Percentiles rank a stretch among this genome's conserved stretches.
These are phyloP conservation scores for Oplegnathus fasciatus DNA, from an alignment of 2,113 vertebrate species.

Conservation along the genomic window DNA sequence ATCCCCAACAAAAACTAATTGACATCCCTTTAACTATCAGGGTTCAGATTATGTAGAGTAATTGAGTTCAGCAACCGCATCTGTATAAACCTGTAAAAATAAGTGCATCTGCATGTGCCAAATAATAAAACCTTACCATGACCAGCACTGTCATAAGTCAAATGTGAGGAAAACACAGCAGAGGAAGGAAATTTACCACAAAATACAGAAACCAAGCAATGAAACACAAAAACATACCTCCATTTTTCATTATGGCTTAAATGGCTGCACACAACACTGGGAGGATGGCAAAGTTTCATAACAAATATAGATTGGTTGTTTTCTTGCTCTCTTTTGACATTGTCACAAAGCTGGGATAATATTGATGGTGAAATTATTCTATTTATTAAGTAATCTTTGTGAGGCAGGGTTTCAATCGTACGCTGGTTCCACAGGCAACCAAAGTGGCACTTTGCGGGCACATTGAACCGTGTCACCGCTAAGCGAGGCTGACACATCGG, in stretches of 20 bases:
- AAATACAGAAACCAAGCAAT: not conserved
- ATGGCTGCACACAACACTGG: conserved; percentile 50
- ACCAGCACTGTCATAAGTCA: not conserved
- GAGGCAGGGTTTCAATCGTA: conserved; percentile 54
- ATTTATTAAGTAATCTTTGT: conserved; percentile 80
- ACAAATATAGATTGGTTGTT: conserved; percentile 72
- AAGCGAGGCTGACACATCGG: conserved; percentile 80
- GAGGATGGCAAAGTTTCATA: conserved; percentile 66
- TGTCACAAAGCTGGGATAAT: conserved; percentile 73
- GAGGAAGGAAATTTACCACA: not conserved
- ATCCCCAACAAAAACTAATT: conserved; percentile 79
- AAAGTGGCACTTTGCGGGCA: conserved; percentile 71
- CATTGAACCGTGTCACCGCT: conserved; percentile 77
- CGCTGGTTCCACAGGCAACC: conserved; percentile 55
- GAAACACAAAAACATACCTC: conserved; percentile 44
- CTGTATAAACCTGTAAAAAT: conserved; percentile 27
- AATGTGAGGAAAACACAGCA: conserved; percentile 6
- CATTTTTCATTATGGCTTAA: conserved; percentile 65
- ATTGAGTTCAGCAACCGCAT: conserved; percentile 64
- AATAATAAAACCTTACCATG: conserved; percentile 17
- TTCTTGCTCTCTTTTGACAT: conserved; percentile 75
- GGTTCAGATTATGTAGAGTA: conserved; percentile 65
- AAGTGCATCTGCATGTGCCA: not conserved
- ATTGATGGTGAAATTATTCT: conserved; percentile 80
- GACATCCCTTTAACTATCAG: conserved; percentile 69